Evolutionary conservation across 2,888 invertebrate species (phyloP).

Genomic region (Bhutanitis thaidina): DNA sequence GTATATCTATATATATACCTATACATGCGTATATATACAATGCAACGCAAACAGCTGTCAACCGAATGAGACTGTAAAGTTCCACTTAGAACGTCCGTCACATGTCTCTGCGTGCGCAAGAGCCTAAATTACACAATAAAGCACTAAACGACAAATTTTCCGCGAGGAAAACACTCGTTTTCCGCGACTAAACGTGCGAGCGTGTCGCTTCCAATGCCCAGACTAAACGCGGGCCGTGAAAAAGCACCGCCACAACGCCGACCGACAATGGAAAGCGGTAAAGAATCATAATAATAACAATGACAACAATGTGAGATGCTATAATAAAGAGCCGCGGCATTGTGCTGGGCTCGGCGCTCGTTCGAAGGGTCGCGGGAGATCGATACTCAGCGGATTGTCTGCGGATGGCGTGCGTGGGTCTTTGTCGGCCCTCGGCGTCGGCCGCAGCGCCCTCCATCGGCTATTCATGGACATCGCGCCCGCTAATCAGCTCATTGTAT

Average conservation of each 20-base stretch:
- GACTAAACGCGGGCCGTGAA: constrained; percentile 79
- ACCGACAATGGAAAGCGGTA: constrained; percentile 80
- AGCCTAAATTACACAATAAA: constrained; percentile 43
- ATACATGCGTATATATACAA: constrained; percentile 10
- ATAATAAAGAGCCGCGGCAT: constrained; percentile 79
- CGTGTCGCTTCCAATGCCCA: constrained; percentile 77
- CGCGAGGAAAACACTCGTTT: constrained; percentile 71
- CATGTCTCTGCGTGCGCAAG: constrained; percentile 55
- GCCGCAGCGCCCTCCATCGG: constrained; percentile 28
- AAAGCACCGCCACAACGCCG: constrained; percentile 79
- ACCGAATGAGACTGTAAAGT: constrained; percentile 28
- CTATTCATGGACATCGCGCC: constrained; percentile 41
- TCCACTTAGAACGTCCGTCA: constrained; percentile 24
- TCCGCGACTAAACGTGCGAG: constrained; percentile 77
- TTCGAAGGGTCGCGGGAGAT: constrained; percentile 77
- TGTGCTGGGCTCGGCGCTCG: constrained; percentile 75
- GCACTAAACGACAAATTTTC: constrained; percentile 59
- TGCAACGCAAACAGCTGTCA: constrained; percentile 36
- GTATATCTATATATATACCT: constrained; percentile 19
- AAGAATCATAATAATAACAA: constrained; percentile 81
- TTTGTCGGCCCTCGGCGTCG: constrained; percentile 47
- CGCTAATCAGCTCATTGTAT: constrained; percentile 16
- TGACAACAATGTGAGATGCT: constrained; percentile 81
- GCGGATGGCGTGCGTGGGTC: constrained; percentile 69
- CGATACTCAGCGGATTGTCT: constrained; percentile 75